phyloP scores from a whole-genome alignment of 1,140 invertebrate genomes.

The Colletes gigas region DNA sequence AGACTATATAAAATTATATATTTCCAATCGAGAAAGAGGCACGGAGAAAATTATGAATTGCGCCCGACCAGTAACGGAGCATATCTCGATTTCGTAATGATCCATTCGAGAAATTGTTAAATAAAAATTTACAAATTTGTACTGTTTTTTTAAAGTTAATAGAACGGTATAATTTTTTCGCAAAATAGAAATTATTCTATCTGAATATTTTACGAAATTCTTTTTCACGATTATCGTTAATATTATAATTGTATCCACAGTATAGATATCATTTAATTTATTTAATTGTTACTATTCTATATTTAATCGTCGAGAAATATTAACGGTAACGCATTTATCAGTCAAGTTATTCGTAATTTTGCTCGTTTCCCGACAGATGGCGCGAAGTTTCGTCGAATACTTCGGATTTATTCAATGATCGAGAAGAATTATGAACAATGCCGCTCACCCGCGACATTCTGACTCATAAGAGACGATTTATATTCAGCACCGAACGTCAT shows the following conservation, averaged over 20 bases:
- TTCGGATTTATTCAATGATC: neutral
- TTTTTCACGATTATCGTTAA: neutral
- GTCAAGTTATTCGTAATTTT: conserved; percentile 20
- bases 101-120: neutral
- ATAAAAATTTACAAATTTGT: neutral
- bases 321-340: conserved; percentile 33
- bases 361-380: conserved; percentile 39
- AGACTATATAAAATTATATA: conserved; percentile 74
- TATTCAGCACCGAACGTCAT: conserved; percentile 35
- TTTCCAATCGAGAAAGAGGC: conserved; percentile 66
- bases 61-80: conserved; percentile 69
- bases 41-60: conserved; percentile 73
- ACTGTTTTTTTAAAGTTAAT: neutral
- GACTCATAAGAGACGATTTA: conserved; percentile 16
- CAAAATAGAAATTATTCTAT: too few relatives aligned
- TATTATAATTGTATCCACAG: neutral
- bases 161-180: too few relatives aligned
- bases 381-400: conserved; percentile 34
- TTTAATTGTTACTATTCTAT: neutral
- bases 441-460: neutral
- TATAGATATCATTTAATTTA: neutral
- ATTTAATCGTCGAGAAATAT: neutral
- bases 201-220: too few relatives aligned
- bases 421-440: conserved; percentile 13
- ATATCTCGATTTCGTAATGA: conserved; percentile 69